Base-by-base conservation (phyloP, 2,797 vertebrate species). In the Gobio occitaniae region DNA sequence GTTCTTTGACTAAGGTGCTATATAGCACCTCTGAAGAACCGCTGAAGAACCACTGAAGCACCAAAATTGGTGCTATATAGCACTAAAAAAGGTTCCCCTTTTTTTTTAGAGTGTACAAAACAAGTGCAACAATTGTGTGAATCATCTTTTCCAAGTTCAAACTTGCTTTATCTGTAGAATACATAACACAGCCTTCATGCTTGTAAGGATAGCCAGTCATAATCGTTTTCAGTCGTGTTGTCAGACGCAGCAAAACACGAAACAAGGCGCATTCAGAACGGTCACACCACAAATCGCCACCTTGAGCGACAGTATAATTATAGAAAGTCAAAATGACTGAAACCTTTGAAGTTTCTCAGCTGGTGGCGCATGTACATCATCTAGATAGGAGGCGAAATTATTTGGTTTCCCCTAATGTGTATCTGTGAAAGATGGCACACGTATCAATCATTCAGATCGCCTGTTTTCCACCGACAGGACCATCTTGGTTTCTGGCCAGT, bases 301-400 rank as follows among this genome's bases (percentile, higher is more conserved):
- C 21, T 66, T 80, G 47, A 66, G 44, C 13, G 29, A 81, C 71
- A 61, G 63, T 84, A 77, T 78, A 66, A 78, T 85, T 86, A 86
- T 59, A 88, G 54, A 56, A 70, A 74, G 50, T 84, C 66, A 78
- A 66, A 56, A 32, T 54, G 80, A 74, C 56, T 71, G 77, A 47
- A 84, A 44, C 19, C 81, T 89, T 86, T 89, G 84, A 86, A 86
- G 84, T 70, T 44, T 59, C 65, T 52, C n/a, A 21, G 54, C 47
- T 48, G 83, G 75, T 54, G 71, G 80, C 38, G 8, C 71, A 77
- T 81, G 48, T 80, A 78, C 56, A 71, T 71, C 41, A 68, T 72
- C 71, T 54, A 41, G 56, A 79, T 56, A 4, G 47, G 75, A 50
- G 44, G 76, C 36, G 1, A 72, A 63, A 66, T 75, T 7, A 50